Conservation (phyloP, 2,113 vertebrate genomes). For the Boleophthalmus pectinirostris region DNA sequence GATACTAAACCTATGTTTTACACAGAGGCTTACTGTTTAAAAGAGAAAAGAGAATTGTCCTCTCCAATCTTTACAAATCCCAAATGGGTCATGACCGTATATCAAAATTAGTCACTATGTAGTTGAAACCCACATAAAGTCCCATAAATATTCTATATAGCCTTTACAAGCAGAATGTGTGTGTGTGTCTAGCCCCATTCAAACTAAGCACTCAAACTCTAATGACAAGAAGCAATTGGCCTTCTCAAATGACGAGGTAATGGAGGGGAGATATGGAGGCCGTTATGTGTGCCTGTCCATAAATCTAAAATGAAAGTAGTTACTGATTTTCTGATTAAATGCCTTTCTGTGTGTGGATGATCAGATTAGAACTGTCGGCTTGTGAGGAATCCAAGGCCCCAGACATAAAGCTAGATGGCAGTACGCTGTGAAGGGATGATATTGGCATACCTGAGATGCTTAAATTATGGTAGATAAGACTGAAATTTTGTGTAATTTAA, state of each 20-base stretch:
- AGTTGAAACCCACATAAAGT: constrained; percentile 52
- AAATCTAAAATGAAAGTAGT: constrained; percentile 42
- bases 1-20: not conserved
- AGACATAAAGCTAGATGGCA: constrained; percentile 31
- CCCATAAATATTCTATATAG: constrained; percentile 39
- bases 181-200: constrained; percentile 33
- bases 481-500: too few species aligned
- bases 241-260: constrained; percentile 65
- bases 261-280: constrained; percentile 43
- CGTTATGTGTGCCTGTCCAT: constrained; percentile 49
- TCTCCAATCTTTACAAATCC: constrained; percentile 50
- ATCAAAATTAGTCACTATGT: constrained; percentile 52
- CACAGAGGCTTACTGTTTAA: constrained; percentile 38
- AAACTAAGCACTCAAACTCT: constrained; percentile 31
- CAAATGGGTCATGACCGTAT: constrained; percentile 32
- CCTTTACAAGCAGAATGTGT: constrained; percentile 29
- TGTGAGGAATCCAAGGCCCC: constrained; percentile 33
- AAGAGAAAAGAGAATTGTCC: constrained; percentile 45
- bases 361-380: constrained; percentile 40
- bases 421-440: constrained; percentile 25
- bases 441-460: constrained; percentile 47
- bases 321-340: constrained; percentile 59
- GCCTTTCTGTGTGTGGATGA: constrained; percentile 41
- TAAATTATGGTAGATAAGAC: not conserved
- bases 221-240: constrained; percentile 61